These are phyloP conservation scores for Todiramphus saurophagus DNA, from an alignment of 2,113 vertebrate genomes.

Conservation along the genomic window DNA sequence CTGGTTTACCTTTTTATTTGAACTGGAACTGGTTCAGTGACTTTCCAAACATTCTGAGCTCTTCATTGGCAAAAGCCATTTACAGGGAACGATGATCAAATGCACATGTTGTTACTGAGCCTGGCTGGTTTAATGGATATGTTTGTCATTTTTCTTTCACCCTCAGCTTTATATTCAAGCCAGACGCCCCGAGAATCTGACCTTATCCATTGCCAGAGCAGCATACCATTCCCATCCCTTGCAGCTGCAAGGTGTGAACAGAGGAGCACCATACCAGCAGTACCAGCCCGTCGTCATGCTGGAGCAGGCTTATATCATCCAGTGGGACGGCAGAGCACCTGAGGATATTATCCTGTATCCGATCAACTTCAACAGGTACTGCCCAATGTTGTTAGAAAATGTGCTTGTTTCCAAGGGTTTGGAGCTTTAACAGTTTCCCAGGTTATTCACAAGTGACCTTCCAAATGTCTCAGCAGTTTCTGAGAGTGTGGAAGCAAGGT, in stretches of 20 bases:
- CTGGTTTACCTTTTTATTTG: constrained; percentile 57
- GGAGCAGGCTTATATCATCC: background rate
- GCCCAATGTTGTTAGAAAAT: background rate
- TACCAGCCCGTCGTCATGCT: constrained; percentile 51
- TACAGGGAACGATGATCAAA: constrained; percentile 34
- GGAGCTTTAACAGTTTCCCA: background rate
- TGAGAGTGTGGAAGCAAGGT: background rate
- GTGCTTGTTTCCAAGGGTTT: background rate
- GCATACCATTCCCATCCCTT: constrained; percentile 2
- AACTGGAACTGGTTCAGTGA: constrained; percentile 44
- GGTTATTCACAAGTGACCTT: background rate
- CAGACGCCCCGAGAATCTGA: constrained; percentile 62
- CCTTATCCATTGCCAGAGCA: constrained; percentile 45
- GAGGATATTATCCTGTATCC: constrained; percentile 33
- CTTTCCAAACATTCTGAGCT: constrained; percentile 41
- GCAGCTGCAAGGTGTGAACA: background rate
- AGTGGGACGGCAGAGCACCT: constrained; percentile 20
- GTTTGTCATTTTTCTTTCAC: constrained; percentile 36
- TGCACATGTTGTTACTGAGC: background rate
- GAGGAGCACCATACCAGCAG: background rate
- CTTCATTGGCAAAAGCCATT: background rate
- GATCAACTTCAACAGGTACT: constrained; percentile 54
- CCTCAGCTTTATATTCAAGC: constrained; percentile 72
- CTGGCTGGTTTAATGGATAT: background rate
- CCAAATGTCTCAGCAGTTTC: background rate